These are phyloP conservation scores for Struthidea cinerea DNA, from an alignment of 2,113 vertebrate species.

Conservation along the genomic window DNA sequence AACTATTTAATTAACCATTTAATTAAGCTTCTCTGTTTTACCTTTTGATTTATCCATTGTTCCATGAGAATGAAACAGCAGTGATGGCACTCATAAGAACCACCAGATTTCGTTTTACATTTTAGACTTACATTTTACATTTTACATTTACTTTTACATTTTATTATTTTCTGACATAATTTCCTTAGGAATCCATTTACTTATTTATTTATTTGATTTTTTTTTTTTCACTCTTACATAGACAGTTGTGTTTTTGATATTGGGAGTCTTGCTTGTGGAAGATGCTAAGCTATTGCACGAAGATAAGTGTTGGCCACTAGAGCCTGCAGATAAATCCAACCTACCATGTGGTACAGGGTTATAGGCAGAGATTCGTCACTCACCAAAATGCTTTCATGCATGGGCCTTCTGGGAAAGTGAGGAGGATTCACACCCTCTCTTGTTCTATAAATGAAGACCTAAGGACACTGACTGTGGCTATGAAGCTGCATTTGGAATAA, in stretches of 20 bases:
- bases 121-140: neutral
- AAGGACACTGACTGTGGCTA: neutral
- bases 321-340: neutral
- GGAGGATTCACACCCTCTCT: conserved; percentile 5
- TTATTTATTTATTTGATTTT: neutral
- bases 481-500: neutral
- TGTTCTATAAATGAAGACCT: neutral
- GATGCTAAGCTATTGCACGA: neutral
- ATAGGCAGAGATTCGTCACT: conserved; percentile 4
- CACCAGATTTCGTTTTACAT: neutral
- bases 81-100: neutral
- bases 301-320: neutral
- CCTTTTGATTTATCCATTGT: conserved; percentile 38
- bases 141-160: neutral
- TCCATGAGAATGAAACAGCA: neutral
- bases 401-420: neutral
- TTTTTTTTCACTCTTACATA: neutral
- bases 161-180: neutral
- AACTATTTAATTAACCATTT: conserved; percentile 42
- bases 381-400: neutral
- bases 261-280: neutral
- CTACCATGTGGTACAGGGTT: neutral
- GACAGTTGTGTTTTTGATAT: neutral
- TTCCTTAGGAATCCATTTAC: neutral
- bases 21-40: conserved; percentile 35